Conservation (phyloP, 1,140 invertebrate genomes). For the Panagrolaimus sp. region DNA sequence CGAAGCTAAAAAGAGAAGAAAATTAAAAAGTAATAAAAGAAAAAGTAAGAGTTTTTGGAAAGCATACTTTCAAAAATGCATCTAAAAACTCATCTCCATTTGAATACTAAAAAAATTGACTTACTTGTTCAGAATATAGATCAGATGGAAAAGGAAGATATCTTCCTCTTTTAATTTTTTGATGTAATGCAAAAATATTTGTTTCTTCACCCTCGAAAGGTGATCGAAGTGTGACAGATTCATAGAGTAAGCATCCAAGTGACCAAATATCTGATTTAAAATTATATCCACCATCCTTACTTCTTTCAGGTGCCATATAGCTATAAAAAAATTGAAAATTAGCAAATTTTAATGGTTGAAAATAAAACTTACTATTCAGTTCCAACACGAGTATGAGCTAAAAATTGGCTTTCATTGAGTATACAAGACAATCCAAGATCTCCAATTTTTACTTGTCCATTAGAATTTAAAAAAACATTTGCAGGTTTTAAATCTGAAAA, state of each 20-base stretch:
- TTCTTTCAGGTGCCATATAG: neutral
- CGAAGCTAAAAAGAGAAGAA: too few relatives aligned
- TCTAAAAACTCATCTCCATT: too few relatives aligned
- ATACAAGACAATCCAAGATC: neutral
- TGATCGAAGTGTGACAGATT: neutral
- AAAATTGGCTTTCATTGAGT: neutral
- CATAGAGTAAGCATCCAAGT: neutral
- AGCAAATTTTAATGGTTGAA: too few relatives aligned
- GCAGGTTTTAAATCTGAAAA: neutral
- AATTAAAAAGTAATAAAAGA: too few relatives aligned
- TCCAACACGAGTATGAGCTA: neutral
- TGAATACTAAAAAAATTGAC: too few relatives aligned
- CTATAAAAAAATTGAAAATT: too few relatives aligned
- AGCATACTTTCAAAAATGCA: too few relatives aligned
- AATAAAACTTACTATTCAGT: too few relatives aligned
- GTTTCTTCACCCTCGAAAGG: neutral
- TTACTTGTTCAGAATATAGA: too few relatives aligned
- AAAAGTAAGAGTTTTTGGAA: too few relatives aligned
- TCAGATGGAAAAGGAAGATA: too few relatives aligned
- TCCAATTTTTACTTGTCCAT: neutral
- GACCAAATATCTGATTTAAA: constrained; percentile 1
- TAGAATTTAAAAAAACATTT: neutral
- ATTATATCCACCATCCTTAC: neutral
- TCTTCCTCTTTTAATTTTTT: neutral
- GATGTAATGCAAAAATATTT: neutral